These are phyloP conservation scores for Alaudala cheleensis DNA, from an alignment of 2,113 vertebrate species.

Conservation along the genomic window DNA sequence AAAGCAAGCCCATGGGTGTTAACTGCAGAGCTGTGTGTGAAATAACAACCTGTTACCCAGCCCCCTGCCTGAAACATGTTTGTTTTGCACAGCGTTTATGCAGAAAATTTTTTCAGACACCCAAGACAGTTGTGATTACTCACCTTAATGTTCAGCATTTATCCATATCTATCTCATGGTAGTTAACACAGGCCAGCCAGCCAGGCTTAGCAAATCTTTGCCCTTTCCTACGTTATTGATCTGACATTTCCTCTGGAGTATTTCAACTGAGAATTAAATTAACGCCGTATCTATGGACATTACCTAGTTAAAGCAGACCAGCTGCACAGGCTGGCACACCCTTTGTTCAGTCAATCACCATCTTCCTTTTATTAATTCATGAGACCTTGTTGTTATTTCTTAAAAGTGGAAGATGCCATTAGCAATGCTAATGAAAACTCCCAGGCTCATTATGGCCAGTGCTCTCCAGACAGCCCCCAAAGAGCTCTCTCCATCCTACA, in stretches of 20 bases:
- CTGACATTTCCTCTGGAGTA: conserved; percentile 65
- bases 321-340: conserved; percentile 17
- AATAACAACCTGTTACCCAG: not conserved
- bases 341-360: conserved; percentile 52
- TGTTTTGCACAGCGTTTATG: not conserved
- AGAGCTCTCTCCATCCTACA: not conserved
- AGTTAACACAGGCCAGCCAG: conserved; percentile 25
- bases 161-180: conserved; percentile 12
- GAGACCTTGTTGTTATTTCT: conserved; percentile 43
- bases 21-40: not conserved
- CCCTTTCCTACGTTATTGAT: conserved; percentile 60
- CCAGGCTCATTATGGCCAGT: not conserved
- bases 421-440: conserved; percentile 60
- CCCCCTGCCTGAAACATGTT: not conserved
- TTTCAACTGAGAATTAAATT: conserved; percentile 65
- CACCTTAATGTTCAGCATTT: conserved; percentile 42
- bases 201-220: conserved; percentile 54
- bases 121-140: conserved; percentile 46
- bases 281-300: conserved; percentile 13
- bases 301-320: conserved; percentile 50
- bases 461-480: not conserved
- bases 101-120: conserved; percentile 16
- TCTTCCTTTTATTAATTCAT: conserved; percentile 55
- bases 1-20: not conserved
- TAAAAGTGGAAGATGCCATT: conserved; percentile 48